These are phyloP conservation scores for Mythimna ferrago DNA, from an alignment of 2,888 invertebrate genomes.

Conservation along the genomic window DNA sequence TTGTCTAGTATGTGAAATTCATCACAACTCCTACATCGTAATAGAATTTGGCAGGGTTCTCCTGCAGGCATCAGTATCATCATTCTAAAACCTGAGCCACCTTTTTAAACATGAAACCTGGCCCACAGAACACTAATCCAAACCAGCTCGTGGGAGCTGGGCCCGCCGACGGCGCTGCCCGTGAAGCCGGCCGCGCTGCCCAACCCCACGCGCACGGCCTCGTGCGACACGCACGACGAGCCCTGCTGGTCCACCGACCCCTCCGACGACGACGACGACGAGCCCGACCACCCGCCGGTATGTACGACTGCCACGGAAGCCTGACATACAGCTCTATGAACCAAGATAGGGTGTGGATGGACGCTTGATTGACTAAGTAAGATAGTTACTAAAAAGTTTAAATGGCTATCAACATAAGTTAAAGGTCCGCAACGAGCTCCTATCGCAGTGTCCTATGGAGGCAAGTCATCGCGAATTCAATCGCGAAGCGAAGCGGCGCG, in stretches of 20 bases:
- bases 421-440: neutral
- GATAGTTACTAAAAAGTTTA: neutral
- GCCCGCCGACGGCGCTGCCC: slow-evolving; percentile 77
- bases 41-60: too few relatives aligned
- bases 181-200: slow-evolving; percentile 65
- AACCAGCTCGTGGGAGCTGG: slow-evolving; percentile 94
- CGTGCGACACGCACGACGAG: slow-evolving; percentile 92
- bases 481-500: too few relatives aligned
- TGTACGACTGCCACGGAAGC: slow-evolving; percentile 40
- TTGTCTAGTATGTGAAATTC: too few relatives aligned
- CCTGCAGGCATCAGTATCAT: too few relatives aligned
- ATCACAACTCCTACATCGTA: too few relatives aligned
- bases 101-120: neutral
- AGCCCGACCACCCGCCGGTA: slow-evolving; percentile 92
- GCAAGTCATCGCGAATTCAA: too few relatives aligned
- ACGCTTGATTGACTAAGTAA: slow-evolving; percentile 41
- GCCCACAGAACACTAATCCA: slow-evolving; percentile 93
- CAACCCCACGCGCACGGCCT: slow-evolving; percentile 77
- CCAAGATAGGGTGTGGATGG: neutral
- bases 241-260: slow-evolving; percentile 98
- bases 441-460: too few relatives aligned
- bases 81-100: neutral
- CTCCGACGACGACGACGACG: slow-evolving; percentile 97
- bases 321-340: neutral
- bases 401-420: neutral